Conservation (phyloP, 2,888 invertebrate species). For the Sphaeridia pumilis region DNA sequence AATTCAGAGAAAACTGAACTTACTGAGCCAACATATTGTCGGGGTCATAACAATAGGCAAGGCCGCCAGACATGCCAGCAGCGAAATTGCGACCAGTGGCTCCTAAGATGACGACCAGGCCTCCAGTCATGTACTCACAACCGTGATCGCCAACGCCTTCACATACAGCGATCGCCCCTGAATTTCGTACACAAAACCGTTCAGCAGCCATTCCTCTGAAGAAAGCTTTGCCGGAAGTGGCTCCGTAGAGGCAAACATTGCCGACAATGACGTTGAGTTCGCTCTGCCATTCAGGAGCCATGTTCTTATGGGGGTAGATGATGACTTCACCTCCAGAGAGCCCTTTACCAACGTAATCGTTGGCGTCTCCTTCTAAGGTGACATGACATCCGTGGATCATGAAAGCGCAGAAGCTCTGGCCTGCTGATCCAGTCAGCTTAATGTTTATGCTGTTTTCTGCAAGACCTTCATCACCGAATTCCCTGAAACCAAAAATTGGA, state of each 20-base stretch:
- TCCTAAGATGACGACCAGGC: conserved; percentile 77
- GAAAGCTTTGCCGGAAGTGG: conserved; percentile 84
- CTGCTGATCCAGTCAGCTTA: conserved; percentile 79
- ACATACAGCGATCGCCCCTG: conserved; percentile 86
- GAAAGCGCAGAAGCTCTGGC: conserved; percentile 98
- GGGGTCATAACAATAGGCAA: conserved; percentile 87
- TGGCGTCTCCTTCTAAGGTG: conserved; percentile 89
- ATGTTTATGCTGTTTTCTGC: conserved; percentile 72
- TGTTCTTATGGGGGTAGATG: conserved; percentile 78
- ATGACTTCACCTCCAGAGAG: conserved; percentile 88
- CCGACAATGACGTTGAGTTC: conserved; percentile 94
- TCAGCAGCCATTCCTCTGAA: conserved; percentile 95
- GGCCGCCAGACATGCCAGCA: conserved; percentile 96
- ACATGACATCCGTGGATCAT: conserved; percentile 72
- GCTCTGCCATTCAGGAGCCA: conserved; percentile 63
- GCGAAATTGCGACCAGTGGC: conserved; percentile 96
- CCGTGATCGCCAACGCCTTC: conserved; percentile 99
- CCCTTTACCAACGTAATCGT: conserved; percentile 96
- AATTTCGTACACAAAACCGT: conserved; percentile 96
- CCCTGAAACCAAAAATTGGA: conserved; percentile 46
- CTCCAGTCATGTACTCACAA: conserved; percentile 99
- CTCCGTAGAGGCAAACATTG: conserved; percentile 95
- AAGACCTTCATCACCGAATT: conserved; percentile 74
- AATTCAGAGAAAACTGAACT: background rate
- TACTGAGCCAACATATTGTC: conserved; percentile 42